These are phyloP conservation scores for Mormyrus proboscirostris DNA, from an alignment of 2,797 vertebrate genomes.

Conservation along the genomic window DNA sequence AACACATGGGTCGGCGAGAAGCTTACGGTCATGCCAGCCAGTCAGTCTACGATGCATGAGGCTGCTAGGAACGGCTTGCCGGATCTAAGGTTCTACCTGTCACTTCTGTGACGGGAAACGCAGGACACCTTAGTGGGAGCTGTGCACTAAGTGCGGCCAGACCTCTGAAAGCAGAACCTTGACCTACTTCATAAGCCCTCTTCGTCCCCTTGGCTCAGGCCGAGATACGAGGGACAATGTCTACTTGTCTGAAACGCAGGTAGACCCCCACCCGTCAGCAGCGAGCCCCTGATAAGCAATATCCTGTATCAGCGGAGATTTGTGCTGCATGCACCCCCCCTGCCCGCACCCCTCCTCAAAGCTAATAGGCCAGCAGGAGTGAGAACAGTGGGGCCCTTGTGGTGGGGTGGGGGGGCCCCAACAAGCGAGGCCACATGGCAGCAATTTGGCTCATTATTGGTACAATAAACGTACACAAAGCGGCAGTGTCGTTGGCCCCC, in stretches of 20 bases:
- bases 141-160: neutral
- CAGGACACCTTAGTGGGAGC: neutral
- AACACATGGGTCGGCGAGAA: neutral
- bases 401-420: conserved; percentile 36
- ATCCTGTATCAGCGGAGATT: conserved; percentile 2
- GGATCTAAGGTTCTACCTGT: neutral
- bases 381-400: conserved; percentile 67
- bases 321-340: neutral
- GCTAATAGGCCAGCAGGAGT: conserved; percentile 41
- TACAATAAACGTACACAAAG: conserved; percentile 66
- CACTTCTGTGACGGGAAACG: neutral
- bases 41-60: neutral
- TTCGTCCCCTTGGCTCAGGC: neutral
- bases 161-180: neutral
- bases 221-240: neutral
- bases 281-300: neutral
- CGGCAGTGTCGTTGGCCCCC: conserved; percentile 62
- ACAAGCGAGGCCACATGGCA: conserved; percentile 61
- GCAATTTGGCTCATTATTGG: conserved; percentile 71
- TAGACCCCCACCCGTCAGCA: neutral
- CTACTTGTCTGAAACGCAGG: neutral
- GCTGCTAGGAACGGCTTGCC: neutral
- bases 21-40: neutral
- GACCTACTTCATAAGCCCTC: neutral
- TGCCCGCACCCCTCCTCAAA: conserved; percentile 39